These are phyloP conservation scores for Willowsia nigromaculata DNA, from an alignment of 2,888 invertebrate genomes.

Conservation along the genomic window DNA sequence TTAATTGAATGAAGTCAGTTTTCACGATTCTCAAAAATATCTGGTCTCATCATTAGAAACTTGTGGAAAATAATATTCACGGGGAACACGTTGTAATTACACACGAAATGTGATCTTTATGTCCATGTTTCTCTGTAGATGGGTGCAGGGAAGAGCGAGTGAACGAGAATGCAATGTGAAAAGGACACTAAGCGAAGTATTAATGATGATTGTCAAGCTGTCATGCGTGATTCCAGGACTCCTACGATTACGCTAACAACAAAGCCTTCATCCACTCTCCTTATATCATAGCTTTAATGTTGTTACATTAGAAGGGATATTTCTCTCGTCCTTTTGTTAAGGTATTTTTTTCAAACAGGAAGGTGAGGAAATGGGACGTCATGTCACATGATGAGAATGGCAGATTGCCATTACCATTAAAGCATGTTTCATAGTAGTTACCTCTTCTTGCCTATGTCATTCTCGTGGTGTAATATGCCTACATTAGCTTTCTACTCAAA, in stretches of 20 bases:
- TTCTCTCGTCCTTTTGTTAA: constrained; percentile 12
- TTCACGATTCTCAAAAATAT: background rate
- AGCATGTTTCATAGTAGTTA: background rate
- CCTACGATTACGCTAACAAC: constrained; percentile 17
- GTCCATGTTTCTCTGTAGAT: no score
- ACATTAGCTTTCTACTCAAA: constrained; percentile 47
- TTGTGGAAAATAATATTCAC: background rate
- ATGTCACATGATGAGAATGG: constrained; percentile 67
- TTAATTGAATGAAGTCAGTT: background rate
- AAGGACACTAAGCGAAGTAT: background rate
- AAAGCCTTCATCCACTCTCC: background rate
- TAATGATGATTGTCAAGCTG: constrained; percentile 56
- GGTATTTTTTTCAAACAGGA: constrained; percentile 4
- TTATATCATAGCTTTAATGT: background rate
- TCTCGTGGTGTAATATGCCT: constrained; percentile 1
- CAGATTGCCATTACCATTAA: constrained; percentile 72
- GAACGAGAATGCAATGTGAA: background rate
- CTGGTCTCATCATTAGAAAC: background rate
- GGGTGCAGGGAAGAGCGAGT: background rate
- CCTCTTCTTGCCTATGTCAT: background rate
- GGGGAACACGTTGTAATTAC: background rate
- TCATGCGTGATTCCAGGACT: constrained; percentile 60
- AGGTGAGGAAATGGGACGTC: constrained; percentile 69
- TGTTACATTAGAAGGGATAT: constrained; percentile 23
- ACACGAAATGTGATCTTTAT: background rate